Percentiles rank a stretch among this genome's conserved stretches.
Evolutionary conservation across 1,140 invertebrate species (phyloP).

Genomic region (Pogonognathellus flavescens): DNA sequence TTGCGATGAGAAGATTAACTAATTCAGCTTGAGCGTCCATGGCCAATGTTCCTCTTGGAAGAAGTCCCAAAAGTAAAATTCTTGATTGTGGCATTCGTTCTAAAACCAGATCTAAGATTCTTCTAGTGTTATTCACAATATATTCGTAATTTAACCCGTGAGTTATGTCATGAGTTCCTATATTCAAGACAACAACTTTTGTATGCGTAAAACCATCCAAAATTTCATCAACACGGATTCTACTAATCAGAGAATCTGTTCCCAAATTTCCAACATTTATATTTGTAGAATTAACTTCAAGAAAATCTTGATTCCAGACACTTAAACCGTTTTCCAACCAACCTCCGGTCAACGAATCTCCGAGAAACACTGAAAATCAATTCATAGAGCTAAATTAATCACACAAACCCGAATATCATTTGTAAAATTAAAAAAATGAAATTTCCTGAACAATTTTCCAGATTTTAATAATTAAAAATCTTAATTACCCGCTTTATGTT

Average conservation of each 20-base stretch:
- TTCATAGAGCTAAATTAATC: too few relatives aligned
- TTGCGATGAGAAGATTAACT: not conserved
- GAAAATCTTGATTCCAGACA: not conserved
- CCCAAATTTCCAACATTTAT: constrained; percentile 1
- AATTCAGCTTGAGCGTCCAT: not conserved
- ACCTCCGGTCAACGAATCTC: not conserved
- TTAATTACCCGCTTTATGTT: not conserved
- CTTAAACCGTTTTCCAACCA: not conserved
- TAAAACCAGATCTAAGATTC: not conserved
- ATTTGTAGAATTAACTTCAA: not conserved
- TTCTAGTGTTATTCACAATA: not conserved
- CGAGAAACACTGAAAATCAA: not conserved
- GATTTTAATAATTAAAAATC: not conserved
- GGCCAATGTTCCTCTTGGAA: not conserved
- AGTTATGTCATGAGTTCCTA: not conserved
- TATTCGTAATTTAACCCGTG: not conserved
- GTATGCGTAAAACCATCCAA: not conserved
- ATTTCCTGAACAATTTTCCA: too few relatives aligned
- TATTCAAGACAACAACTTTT: not conserved
- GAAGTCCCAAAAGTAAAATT: not conserved
- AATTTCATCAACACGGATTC: not conserved
- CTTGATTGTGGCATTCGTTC: not conserved
- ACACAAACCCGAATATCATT: too few relatives aligned
- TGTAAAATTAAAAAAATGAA: too few relatives aligned
- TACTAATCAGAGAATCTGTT: not conserved